phyloP scores from a whole-genome alignment of 2,888 invertebrate genomes.

The Phasia obesa region DNA sequence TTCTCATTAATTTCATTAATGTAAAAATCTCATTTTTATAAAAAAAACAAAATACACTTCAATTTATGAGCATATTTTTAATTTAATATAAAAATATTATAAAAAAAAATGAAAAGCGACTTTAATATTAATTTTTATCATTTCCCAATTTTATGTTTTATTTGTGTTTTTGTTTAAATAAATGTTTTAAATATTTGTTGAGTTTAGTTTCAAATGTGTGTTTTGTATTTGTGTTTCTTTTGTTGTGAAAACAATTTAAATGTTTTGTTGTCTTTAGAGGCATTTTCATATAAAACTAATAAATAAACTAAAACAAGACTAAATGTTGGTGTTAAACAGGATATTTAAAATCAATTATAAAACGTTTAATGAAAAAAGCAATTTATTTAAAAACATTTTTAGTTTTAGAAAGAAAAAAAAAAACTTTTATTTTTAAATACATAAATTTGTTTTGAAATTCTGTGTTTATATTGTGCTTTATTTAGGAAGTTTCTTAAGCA shows the following conservation, averaged over 20 bases:
- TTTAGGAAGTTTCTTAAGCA: neutral
- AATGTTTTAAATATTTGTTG: slow-evolving; percentile 35
- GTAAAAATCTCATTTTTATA: slow-evolving; percentile 53
- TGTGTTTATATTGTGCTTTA: slow-evolving; percentile 23
- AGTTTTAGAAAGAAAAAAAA: neutral
- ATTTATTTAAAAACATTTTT: neutral
- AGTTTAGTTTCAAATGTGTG: slow-evolving; percentile 37
- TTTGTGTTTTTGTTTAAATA: slow-evolving; percentile 26
- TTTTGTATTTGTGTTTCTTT: slow-evolving; percentile 27
- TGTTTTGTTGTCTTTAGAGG: slow-evolving; percentile 7
- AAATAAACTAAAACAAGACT: neutral
- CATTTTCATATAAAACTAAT: neutral
- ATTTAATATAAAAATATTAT: no score
- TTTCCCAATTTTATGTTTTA: slow-evolving; percentile 9
- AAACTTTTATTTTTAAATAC: neutral
- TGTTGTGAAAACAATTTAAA: neutral
- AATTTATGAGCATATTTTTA: no score
- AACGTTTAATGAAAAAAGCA: neutral
- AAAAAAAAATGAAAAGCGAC: slow-evolving; percentile 66
- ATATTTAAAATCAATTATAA: neutral
- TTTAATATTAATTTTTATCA: slow-evolving; percentile 9
- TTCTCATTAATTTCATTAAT: slow-evolving; percentile 49
- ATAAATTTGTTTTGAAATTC: neutral
- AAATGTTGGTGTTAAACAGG: neutral
- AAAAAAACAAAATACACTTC: slow-evolving; percentile 59